Evolutionary conservation across 2,113 vertebrate genomes (phyloP).

Genomic region (Plecotus auritus): DNA sequence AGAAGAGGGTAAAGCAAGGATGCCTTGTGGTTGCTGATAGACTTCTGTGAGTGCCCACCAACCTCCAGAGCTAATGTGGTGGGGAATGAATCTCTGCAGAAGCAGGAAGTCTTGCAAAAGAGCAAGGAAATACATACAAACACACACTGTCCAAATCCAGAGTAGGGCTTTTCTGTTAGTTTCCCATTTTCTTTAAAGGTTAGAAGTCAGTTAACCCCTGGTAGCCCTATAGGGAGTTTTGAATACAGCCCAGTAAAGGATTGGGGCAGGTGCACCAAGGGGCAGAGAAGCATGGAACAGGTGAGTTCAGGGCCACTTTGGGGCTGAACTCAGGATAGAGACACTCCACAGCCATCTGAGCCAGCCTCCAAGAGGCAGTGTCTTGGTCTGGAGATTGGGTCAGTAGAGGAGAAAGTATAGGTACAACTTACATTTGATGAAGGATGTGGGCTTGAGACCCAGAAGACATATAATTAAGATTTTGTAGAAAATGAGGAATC

Average conservation of each 20-base stretch:
- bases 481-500: conserved; percentile 91
- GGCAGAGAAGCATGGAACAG: neutral
- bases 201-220: neutral
- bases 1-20: neutral
- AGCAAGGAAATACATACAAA: neutral
- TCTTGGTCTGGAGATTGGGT: neutral
- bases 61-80: neutral
- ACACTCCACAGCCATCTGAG: neutral
- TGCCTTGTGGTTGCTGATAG: neutral
- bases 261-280: neutral
- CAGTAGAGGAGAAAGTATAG: neutral
- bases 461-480: conserved; percentile 83
- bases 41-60: neutral
- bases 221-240: neutral
- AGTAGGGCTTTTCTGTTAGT: neutral
- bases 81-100: neutral
- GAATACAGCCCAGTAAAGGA: neutral
- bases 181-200: neutral
- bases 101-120: conserved; percentile 54
- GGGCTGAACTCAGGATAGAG: neutral
- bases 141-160: neutral
- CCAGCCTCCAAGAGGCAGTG: neutral
- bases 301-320: neutral
- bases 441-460: neutral
- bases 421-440: neutral